phyloP scores from a whole-genome alignment of 1,140 invertebrate species.

The Hyles vespertilio region DNA sequence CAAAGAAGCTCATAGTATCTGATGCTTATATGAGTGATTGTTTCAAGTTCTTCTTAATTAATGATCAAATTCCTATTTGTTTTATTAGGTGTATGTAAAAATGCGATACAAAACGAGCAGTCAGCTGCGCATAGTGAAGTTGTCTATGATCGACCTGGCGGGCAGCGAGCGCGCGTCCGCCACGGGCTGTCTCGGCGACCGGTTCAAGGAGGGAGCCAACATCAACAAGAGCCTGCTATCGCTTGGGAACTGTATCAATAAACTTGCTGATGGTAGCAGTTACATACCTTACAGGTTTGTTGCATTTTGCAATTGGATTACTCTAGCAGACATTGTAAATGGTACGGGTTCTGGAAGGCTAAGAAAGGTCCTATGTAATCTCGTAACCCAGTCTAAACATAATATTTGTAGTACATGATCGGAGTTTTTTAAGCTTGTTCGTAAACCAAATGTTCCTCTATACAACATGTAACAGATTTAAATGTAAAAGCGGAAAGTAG shows the following conservation, averaged over 20 bases:
- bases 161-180: conserved; percentile 94
- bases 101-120: conserved; percentile 79
- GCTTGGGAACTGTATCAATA: conserved; percentile 96
- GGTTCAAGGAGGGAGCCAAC: conserved; percentile 95
- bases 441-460: too few relatives aligned
- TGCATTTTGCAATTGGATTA: neutral
- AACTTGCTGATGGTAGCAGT: conserved; percentile 86
- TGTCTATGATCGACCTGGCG: conserved; percentile 96
- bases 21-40: neutral
- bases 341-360: too few relatives aligned
- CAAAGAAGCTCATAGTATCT: neutral
- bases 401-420: too few relatives aligned
- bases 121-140: conserved; percentile 82
- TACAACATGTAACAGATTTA: too few relatives aligned
- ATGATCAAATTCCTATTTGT: neutral
- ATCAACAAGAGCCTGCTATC: conserved; percentile 96
- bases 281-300: conserved; percentile 87
- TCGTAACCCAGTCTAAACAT: too few relatives aligned
- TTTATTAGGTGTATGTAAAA: conserved; percentile 78
- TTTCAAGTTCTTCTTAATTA: neutral
- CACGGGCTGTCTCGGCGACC: conserved; percentile 82
- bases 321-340: too few relatives aligned
- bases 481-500: too few relatives aligned
- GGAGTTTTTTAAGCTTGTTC: too few relatives aligned
- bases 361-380: too few relatives aligned